Conservation (phyloP, 2,888 invertebrate genomes). For the Cryptocephalus primarius region DNA sequence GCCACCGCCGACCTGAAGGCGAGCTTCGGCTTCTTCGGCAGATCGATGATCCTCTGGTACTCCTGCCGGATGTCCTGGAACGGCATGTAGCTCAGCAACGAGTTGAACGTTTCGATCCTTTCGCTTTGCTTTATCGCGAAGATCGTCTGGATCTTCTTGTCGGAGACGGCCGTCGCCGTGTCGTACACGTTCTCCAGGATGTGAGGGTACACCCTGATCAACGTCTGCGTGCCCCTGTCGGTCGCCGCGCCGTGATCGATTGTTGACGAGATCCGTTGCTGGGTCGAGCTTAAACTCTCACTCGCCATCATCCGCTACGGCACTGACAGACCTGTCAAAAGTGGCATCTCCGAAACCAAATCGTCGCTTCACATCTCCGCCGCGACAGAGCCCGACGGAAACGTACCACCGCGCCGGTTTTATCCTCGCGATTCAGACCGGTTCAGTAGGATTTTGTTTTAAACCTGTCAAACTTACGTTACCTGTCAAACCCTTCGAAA, state of each 20-base stretch:
- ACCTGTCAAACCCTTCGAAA: no score
- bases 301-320: no score
- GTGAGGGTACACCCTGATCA: slow-evolving; percentile 17
- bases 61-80: slow-evolving; percentile 18
- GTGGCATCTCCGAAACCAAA: no score
- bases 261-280: no score
- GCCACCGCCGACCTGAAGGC: slow-evolving; percentile 6
- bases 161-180: slow-evolving; percentile 10
- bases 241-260: not conserved
- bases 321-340: no score
- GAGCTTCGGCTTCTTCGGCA: slow-evolving; percentile 16
- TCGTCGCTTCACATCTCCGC: no score
- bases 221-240: slow-evolving; percentile 17
- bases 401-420: no score
- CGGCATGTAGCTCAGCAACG: slow-evolving; percentile 17
- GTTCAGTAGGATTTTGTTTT: no score
- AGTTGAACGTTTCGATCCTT: slow-evolving; percentile 12
- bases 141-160: slow-evolving; percentile 12
- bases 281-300: no score
- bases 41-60: slow-evolving; percentile 11
- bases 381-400: no score
- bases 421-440: no score
- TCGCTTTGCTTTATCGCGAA: slow-evolving; percentile 10
- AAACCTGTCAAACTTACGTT: no score
- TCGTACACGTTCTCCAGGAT: slow-evolving; percentile 9